phyloP scores from a whole-genome alignment of 2,888 invertebrate species.

The Chironomus riparius region DNA sequence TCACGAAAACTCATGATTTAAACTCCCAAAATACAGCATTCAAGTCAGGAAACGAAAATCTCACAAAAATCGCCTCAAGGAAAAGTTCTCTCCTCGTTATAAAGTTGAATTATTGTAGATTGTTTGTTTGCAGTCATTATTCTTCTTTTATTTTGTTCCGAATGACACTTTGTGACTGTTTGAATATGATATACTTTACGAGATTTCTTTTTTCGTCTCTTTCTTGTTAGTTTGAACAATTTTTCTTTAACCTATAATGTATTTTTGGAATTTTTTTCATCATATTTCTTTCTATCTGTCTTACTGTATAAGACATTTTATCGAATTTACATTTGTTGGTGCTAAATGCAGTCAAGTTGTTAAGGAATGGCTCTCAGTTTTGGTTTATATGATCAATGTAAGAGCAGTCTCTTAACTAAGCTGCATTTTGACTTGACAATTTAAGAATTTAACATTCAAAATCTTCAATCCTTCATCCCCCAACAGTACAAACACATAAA shows the following conservation, averaged over 20 bases:
- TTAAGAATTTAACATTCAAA: no score
- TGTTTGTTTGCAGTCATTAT: not conserved
- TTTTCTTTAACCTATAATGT: not conserved
- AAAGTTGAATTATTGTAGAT: not conserved
- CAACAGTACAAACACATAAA: no score
- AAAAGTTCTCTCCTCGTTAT: no score
- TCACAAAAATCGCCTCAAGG: not conserved
- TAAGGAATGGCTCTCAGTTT: no score
- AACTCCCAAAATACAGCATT: not conserved
- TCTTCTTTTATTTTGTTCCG: not conserved
- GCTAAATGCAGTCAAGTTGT: no score
- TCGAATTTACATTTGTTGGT: no score
- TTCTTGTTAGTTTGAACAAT: not conserved
- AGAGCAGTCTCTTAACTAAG: no score
- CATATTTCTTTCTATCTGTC: not conserved
- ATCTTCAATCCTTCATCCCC: no score
- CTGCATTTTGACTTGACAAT: no score
- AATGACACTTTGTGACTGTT: not conserved
- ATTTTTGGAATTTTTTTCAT: not conserved
- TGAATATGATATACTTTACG: not conserved
- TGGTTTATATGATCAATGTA: no score
- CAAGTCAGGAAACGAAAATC: not conserved
- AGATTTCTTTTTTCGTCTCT: not conserved
- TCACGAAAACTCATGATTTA: no score
- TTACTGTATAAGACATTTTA: no score